Conservation (phyloP, 2,797 vertebrate species). For the Ptychobarbus kaznakovi region DNA sequence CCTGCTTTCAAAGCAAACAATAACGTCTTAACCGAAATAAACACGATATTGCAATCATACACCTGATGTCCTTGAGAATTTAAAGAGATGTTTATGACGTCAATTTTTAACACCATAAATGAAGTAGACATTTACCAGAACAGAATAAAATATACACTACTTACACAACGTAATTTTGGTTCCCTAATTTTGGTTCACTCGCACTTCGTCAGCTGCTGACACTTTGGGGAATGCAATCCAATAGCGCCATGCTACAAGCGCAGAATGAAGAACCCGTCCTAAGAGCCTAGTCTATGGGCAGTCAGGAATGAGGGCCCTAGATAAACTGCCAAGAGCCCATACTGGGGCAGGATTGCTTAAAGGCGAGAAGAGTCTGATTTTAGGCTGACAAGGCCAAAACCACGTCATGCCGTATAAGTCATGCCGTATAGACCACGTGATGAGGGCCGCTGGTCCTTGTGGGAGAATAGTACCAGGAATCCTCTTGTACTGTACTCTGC, state of each 20-base stretch:
- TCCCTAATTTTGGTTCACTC: not conserved
- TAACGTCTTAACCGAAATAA: not conserved
- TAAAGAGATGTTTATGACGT: not conserved
- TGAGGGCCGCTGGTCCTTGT: not conserved
- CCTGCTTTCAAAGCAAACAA: slow-evolving; percentile 5
- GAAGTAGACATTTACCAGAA: not conserved
- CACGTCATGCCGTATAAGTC: too few species aligned
- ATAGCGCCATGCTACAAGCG: not conserved
- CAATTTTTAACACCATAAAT: not conserved
- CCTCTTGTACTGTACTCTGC: not conserved
- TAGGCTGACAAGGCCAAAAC: not conserved
- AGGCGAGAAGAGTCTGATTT: not conserved
- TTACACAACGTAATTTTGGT: not conserved
- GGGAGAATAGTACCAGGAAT: not conserved
- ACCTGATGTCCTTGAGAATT: not conserved
- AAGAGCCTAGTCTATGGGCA: not conserved
- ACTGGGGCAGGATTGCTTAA: not conserved
- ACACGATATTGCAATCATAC: not conserved
- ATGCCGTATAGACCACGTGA: not conserved
- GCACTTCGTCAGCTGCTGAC: not conserved
- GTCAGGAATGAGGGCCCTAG: not conserved
- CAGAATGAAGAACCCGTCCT: not conserved
- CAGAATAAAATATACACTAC: not conserved
- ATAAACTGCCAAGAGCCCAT: not conserved
- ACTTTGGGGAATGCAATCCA: not conserved